Evolutionary conservation across 2,888 invertebrate genomes (phyloP).

Genomic region (Belgica antarctica): DNA sequence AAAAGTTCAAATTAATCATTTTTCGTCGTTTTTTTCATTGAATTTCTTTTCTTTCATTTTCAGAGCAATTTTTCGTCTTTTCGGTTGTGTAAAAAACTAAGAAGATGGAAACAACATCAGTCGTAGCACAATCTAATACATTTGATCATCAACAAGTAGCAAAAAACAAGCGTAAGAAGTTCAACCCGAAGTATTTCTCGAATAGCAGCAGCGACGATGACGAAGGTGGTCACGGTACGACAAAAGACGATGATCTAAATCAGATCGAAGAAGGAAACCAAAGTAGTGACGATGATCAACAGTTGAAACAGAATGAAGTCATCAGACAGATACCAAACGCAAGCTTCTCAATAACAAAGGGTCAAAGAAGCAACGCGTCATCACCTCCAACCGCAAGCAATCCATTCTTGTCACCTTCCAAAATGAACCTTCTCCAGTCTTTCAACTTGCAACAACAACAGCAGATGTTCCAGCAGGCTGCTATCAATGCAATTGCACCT

Average conservation of each 20-base stretch:
- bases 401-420: conserved; percentile 40
- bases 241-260: conserved; percentile 26
- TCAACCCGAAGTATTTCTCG: conserved; percentile 35
- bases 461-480: conserved; percentile 25
- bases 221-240: conserved; percentile 1
- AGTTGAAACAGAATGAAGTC: neutral
- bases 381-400: conserved; percentile 16
- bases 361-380: conserved; percentile 31
- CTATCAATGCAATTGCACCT: conserved; percentile 9
- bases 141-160: conserved; percentile 40
- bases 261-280: conserved; percentile 17
- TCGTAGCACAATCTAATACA: conserved; percentile 19
- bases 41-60: conserved; percentile 24
- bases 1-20: conserved; percentile 43
- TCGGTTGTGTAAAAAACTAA: neutral
- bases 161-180: conserved; percentile 42
- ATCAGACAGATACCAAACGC: conserved; percentile 29
- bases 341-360: conserved; percentile 43
- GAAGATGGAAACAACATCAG: conserved; percentile 38
- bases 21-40: conserved; percentile 36
- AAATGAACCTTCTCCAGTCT: conserved; percentile 16
- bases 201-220: conserved; percentile 39
- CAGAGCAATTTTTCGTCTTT: conserved; percentile 12
- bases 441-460: conserved; percentile 37
- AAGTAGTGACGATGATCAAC: neutral